Evolutionary conservation across 2,113 vertebrate species (phyloP).

Genomic region (Pelobates fuscus): DNA sequence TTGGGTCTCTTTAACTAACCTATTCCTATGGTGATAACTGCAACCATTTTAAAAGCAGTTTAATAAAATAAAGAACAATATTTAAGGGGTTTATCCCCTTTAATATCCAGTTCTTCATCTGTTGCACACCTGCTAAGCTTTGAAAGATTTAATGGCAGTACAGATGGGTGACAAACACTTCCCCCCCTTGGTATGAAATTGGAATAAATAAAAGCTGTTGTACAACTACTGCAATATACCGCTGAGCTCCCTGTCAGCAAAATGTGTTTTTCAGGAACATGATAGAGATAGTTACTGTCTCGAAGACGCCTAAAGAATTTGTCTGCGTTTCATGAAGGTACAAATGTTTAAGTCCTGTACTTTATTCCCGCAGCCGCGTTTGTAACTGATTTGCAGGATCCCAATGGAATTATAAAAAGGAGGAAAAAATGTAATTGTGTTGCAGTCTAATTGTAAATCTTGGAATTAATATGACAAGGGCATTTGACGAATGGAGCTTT

Average conservation of each 20-base stretch:
- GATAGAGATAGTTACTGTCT: constrained; percentile 27
- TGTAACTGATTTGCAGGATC: constrained; percentile 19
- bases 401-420: not conserved
- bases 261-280: constrained; percentile 12
- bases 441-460: constrained; percentile 46
- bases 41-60: too few relatives aligned
- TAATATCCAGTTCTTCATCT: too few relatives aligned
- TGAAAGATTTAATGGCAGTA: constrained; percentile 45
- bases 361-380: constrained; percentile 18
- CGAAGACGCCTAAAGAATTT: constrained; percentile 13
- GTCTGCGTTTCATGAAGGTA: not conserved
- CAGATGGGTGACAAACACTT: constrained; percentile 32
- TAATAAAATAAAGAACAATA: too few relatives aligned
- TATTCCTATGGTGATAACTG: too few relatives aligned
- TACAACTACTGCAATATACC: constrained; percentile 28
- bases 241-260: constrained; percentile 23
- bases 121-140: too few relatives aligned
- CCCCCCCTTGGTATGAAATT: constrained; percentile 42
- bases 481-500: constrained; percentile 26
- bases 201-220: constrained; percentile 28
- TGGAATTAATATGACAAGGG: constrained; percentile 26
- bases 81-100: too few relatives aligned
- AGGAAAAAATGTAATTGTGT: constrained; percentile 3
- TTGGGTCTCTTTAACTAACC: too few relatives aligned
- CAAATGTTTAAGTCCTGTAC: not conserved